Evolutionary conservation across 2,888 invertebrate genomes (phyloP), one percentile per base, ranked within the genome.

Genomic region (Polymixis flavicincta): DNA sequence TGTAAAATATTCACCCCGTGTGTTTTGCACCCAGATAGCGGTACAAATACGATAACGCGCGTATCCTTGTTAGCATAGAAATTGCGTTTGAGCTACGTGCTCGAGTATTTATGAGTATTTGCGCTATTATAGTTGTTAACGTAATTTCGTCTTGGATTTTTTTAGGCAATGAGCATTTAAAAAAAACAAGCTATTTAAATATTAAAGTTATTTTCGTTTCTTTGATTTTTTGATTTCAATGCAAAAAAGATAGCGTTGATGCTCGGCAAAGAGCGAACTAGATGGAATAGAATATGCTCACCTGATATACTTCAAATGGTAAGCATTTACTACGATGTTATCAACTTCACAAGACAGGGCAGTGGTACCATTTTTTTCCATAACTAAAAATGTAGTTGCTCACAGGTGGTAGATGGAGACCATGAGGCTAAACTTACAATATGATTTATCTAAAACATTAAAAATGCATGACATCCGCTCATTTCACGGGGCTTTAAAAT

Each of bases 21-120:
- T 89, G 89, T 91, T 91, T 91, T 90, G 85, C 85, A 89, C 87
- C 78, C 82, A 86, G 89, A 89, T 89, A 87, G 86, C 88, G 88
- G 89, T 90, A 90, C 89, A 90, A 90, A 90, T 89, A 86, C 88
- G 92, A 91, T 92, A 91, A 89, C 90, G 87, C 79, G 87, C 74
- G 88, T 87, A 86, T 90, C 85, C 92, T 92, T 90, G 91, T 92
- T 92, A 92, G 91, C 92, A 92, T 92, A 92, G 90, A 91, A 92
- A 92, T 92, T 90, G 84, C 79, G 83, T 87, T 87, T 85, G 80
- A 81, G 80, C 81, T 81, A 86, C 85, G 71, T 84, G 78, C 83
- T 68, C 64, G 55, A 83, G 76, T 85, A 87, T 87, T 85, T 85
- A 85, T 78, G 77, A 82, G 83, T 84, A 84, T 85, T 84, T 82